These are phyloP conservation scores for Pseudoips prasinana DNA, from an alignment of 2,888 invertebrate genomes.

Conservation along the genomic window DNA sequence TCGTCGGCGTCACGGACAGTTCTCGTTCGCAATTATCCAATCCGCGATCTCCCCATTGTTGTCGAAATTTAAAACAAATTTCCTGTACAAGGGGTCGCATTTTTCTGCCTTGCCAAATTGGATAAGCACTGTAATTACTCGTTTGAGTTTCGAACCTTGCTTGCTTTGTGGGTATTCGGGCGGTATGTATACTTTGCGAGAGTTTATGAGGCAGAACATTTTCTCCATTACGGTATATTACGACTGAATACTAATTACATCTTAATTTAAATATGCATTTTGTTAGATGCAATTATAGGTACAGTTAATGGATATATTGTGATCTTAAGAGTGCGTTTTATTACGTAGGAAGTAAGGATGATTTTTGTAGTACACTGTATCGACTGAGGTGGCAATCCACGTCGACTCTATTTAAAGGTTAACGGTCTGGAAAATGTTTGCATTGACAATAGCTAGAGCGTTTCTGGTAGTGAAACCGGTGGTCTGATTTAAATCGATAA, in stretches of 20 bases:
- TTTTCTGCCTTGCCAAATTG: conserved; percentile 79
- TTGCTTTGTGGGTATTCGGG: conserved; percentile 49
- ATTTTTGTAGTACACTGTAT: too few relatives aligned
- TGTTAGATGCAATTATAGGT: too few relatives aligned
- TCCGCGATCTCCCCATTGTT: conserved; percentile 78
- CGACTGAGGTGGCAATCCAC: too few relatives aligned
- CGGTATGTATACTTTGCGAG: conserved; percentile 51
- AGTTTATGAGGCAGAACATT: conserved; percentile 61
- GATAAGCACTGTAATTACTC: conserved; percentile 79
- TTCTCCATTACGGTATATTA: conserved; percentile 26
- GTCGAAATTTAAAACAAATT: conserved; percentile 82
- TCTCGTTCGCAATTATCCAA: conserved; percentile 73
- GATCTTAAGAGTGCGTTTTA: too few relatives aligned
- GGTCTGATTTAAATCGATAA: conserved; percentile 27
- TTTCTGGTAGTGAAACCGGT: conserved; percentile 10
- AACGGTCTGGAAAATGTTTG: too few relatives aligned
- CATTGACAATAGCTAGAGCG: conserved; percentile 11
- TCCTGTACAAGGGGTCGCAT: conserved; percentile 76
- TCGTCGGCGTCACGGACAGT: conserved; percentile 67
- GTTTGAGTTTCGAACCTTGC: conserved; percentile 62
- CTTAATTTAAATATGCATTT: conserved; percentile 13
- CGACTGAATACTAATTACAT: conserved; percentile 32
- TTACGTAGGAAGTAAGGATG: too few relatives aligned
- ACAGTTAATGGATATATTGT: too few relatives aligned
- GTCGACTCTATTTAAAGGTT: too few relatives aligned